Evolutionary conservation across 2,888 invertebrate species (phyloP), one percentile per base, ranked within the genome.

Genomic region (Physocephala rufipes): DNA sequence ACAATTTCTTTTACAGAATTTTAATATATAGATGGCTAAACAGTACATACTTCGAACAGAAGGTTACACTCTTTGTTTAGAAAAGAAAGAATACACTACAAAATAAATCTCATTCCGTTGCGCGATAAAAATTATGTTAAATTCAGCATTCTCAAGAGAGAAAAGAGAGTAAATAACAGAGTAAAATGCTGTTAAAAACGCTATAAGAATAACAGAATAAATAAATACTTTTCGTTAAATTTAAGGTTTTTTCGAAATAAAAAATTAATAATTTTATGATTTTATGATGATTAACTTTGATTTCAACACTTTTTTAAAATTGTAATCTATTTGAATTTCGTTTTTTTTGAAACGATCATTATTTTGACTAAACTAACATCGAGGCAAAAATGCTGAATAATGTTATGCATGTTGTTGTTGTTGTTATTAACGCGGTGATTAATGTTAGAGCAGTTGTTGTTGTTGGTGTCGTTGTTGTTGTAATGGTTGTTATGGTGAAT

Each of bases 331-430:
- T 53, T 53, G 12, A n/a, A 2, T 2, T 62, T 24, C 9, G 13
- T 55, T 66, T 66, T 55, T 66, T 30, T 3, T 43, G 9, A 26
- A 36, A 4, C 68, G 51, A 21, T 12, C 24, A 36, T 36, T 9
- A 9, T 9, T 36, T 24, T n/a, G 45, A 74, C 81, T 82, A 83
- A 78, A 79, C 83, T 79, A 83, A 82, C 81, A 83, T 81, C 78
- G 83, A 81, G 79, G 82, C 80, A 81, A 84, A 80, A 78, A 79
- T 79, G 82, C 83, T 82, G 80, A 82, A 73, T 79, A 83, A 78
- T 80, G 82, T 82, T 79, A 82, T 79, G 82, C 80, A 82, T 82
- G 84, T 84, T 80, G 82, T 81, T 79, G 82, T 81, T 80, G 82
- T 81, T 79, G 82, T 81, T 78, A 81, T 81, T 79, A 83, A 78